Base-by-base conservation (phyloP, 2,113 vertebrate genomes). In the Gavialis gangeticus region DNA sequence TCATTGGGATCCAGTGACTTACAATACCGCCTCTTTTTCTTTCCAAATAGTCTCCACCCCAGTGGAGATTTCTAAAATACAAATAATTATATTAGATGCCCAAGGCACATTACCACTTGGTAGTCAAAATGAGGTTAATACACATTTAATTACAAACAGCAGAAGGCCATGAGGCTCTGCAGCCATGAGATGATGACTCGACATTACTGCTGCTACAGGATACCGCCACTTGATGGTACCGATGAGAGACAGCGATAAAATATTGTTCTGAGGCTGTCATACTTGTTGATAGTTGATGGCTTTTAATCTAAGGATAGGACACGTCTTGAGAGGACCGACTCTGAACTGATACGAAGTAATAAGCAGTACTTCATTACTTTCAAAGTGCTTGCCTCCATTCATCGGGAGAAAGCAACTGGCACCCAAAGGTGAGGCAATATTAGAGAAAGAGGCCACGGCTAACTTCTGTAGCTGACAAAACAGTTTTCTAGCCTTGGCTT, bases 231-330 rank as follows among this genome's bases (percentile, higher is more conserved):
- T 12, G 46, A 84, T 21, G 91, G 80, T 86, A 84, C n/a, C 25
- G 2, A 0, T 3, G 57, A 81, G 69, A 81, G 6, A 55, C 71
- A 1, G 0, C 88, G 88, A 83, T 76, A 30, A 79, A 78, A 10
- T 93, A 80, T 90, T 76, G 1, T 0, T 30, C 76, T 54, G 73
- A 76, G 75, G 76, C 19, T 63, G 55, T 57, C 16, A 4, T n/a
- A 62, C 81, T 84, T 58, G 62, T 6, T 86, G 85, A 66, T 76
- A 92, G 64, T 60, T 63, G 91, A 92, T 24, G 94, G 34, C 71
- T 63, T 54, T 79, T 59, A 60, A 76, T 37, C 73, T 76, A 59
- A 91, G 79, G 77, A 63, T 8, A 57, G 87, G 87, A 92, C 90
- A 73, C 10, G 60, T 77, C 69, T 66, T 4, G 75, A 91, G 86